Conservation (phyloP, 1,140 invertebrate species). For the Drosophila elegans region DNA sequence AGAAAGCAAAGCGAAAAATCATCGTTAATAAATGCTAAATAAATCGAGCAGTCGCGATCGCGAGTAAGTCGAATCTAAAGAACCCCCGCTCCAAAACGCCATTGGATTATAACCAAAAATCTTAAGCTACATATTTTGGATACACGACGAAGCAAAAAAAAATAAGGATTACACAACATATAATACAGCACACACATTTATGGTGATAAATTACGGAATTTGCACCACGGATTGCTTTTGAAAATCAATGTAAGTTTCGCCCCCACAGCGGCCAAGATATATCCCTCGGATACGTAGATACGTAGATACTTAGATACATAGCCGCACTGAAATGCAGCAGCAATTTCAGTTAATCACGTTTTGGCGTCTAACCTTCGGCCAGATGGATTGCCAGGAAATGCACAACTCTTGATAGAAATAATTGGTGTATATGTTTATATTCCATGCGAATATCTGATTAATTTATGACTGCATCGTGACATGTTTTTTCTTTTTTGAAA, state of each 20-base stretch:
- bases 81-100: conserved; percentile 22
- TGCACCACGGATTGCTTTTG: conserved; percentile 77
- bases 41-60: conserved; percentile 50
- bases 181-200: conserved; percentile 15
- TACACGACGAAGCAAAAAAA: conserved; percentile 14
- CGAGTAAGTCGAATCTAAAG: conserved; percentile 31
- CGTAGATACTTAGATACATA: background rate
- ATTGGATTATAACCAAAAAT: conserved; percentile 32
- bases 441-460: conserved; percentile 36
- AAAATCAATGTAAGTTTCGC: conserved; percentile 77
- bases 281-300: conserved; percentile 5
- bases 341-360: conserved; percentile 33
- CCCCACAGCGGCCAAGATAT: conserved; percentile 7
- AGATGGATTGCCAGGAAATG: conserved; percentile 46
- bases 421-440: conserved; percentile 39
- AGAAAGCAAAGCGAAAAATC: conserved; percentile 81
- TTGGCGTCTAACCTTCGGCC: conserved; percentile 29
- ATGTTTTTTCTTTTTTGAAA: conserved; percentile 16
- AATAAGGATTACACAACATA: conserved; percentile 49
- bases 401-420: conserved; percentile 44
- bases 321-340: conserved; percentile 11
- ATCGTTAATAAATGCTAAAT: conserved; percentile 83
- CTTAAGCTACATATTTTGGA: conserved; percentile 45
- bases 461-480: conserved; percentile 42
- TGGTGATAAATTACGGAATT: conserved; percentile 55